Percentiles rank a stretch among this genome's conserved stretches.
These are phyloP conservation scores for Therioaphis trifolii DNA, from an alignment of 2,888 invertebrate genomes.

Conservation along the genomic window DNA sequence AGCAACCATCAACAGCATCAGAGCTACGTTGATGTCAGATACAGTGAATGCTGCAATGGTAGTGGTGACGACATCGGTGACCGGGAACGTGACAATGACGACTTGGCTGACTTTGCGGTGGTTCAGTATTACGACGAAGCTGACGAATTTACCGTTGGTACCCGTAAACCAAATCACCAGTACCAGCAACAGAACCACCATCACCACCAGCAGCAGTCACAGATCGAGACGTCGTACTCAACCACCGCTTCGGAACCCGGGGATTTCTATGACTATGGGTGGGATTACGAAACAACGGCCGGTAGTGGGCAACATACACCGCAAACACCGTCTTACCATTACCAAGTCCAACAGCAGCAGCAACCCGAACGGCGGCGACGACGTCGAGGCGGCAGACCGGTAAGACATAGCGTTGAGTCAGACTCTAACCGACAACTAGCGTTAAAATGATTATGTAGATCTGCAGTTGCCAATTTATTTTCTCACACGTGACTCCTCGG, in stretches of 20 bases:
- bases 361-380: constrained; percentile 26
- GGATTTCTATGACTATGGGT: constrained; percentile 44
- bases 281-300: constrained; percentile 45
- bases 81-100: background rate
- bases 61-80: too few relatives aligned
- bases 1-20: background rate
- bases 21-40: too few relatives aligned
- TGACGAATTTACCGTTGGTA: background rate
- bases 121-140: background rate
- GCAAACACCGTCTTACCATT: constrained; percentile 22
- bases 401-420: background rate
- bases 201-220: background rate
- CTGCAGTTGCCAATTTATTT: too few relatives aligned
- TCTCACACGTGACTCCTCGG: too few relatives aligned
- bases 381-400: constrained; percentile 19
- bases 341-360: constrained; percentile 26
- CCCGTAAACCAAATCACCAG: too few relatives aligned
- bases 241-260: constrained; percentile 38
- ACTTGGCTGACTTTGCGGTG: background rate
- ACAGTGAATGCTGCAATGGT: background rate
- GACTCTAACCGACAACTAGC: background rate
- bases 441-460: too few relatives aligned
- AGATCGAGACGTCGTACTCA: background rate
- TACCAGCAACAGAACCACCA: too few relatives aligned
- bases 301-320: constrained; percentile 43